phyloP scores from a whole-genome alignment of 2,113 vertebrate genomes.

The Carassius carassius region DNA sequence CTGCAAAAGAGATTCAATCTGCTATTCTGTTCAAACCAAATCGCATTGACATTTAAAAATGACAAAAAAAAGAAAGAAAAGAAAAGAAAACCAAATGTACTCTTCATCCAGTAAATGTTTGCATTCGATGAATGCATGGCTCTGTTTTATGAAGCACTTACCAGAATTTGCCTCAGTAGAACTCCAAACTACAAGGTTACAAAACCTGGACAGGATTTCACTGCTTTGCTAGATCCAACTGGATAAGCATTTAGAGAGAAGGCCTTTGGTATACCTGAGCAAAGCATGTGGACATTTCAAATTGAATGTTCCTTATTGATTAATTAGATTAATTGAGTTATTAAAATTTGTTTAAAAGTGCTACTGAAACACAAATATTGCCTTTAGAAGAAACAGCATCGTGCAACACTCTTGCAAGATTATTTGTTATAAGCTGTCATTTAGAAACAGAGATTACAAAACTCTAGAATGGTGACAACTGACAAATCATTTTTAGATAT shows the following conservation, averaged over 20 bases:
- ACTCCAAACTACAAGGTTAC: too few relatives aligned
- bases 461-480: background rate
- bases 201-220: background rate
- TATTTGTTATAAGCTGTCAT: background rate
- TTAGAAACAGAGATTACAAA: background rate
- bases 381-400: background rate
- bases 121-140: background rate
- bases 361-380: background rate
- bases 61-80: background rate
- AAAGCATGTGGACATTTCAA: background rate
- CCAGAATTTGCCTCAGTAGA: too few relatives aligned
- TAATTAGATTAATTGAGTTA: too few relatives aligned
- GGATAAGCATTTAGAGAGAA: background rate
- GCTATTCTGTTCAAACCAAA: background rate
- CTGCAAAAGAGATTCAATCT: constrained; percentile 1
- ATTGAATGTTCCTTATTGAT: background rate
- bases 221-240: background rate
- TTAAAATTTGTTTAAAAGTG: background rate
- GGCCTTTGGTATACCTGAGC: background rate
- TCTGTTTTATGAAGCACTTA: background rate
- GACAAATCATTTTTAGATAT: background rate
- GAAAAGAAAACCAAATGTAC: background rate
- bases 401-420: background rate
- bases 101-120: background rate
- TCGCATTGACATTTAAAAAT: too few relatives aligned